Percentiles rank a stretch among this genome's conserved stretches.
Evolutionary conservation across 2,797 vertebrate genomes (phyloP).

Genomic region (Acipenser oxyrinchus): DNA sequence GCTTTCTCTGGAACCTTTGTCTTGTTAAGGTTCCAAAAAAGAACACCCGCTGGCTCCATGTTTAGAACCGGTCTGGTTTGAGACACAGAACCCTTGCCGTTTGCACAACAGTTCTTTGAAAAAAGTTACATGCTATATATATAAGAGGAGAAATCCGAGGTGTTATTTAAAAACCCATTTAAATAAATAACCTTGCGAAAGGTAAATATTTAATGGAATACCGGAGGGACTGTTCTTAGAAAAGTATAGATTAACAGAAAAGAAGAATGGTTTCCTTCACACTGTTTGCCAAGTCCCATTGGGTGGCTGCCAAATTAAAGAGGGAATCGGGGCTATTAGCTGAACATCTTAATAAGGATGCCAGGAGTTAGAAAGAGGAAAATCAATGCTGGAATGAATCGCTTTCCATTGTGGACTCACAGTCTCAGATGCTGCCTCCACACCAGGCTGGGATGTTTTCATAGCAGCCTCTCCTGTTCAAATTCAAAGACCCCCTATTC

Average conservation of each 20-base stretch:
- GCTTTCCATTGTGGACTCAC: not conserved
- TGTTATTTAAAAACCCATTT: not conserved
- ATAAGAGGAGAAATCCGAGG: no score
- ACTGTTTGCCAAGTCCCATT: not conserved
- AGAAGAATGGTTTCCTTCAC: not conserved
- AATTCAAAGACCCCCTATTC: not conserved
- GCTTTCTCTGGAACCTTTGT: no score
- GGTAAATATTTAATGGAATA: not conserved
- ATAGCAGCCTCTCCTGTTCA: not conserved
- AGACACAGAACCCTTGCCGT: not conserved
- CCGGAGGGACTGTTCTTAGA: not conserved
- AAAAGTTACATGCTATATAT: no score
- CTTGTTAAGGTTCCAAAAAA: no score
- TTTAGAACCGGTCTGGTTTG: not conserved
- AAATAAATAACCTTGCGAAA: not conserved
- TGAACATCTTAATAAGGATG: not conserved
- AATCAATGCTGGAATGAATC: not conserved
- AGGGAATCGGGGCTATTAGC: not conserved
- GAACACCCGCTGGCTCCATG: not conserved
- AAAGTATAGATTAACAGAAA: not conserved
- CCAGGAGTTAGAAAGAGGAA: not conserved
- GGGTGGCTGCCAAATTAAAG: not conserved
- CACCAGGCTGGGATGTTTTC: not conserved
- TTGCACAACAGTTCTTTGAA: not conserved
- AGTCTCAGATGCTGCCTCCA: no score